These are phyloP conservation scores for Cheirogaleus medius DNA, from an alignment of 2,113 vertebrate genomes.

Conservation along the genomic window DNA sequence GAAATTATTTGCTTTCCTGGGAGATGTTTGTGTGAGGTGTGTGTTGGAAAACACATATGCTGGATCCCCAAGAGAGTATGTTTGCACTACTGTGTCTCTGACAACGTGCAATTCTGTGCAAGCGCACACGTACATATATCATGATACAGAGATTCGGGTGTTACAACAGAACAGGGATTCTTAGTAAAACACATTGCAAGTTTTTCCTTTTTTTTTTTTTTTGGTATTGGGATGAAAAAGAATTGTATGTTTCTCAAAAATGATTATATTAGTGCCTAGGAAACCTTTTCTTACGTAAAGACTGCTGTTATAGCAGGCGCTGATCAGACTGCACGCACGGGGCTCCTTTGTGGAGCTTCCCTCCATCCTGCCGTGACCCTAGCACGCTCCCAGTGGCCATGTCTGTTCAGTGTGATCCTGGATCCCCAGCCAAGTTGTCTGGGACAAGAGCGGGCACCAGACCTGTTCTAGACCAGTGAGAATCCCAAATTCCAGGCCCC, in stretches of 20 bases:
- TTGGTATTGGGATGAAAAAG: background rate
- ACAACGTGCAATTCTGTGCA: background rate
- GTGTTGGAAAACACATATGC: background rate
- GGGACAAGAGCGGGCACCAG: background rate
- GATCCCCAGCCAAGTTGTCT: background rate
- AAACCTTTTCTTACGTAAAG: background rate
- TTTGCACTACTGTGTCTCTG: background rate
- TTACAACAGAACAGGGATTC: background rate
- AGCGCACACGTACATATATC: accelerated
- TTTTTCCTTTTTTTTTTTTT: background rate
- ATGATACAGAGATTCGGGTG: background rate
- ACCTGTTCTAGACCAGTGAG: background rate
- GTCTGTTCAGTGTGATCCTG: background rate
- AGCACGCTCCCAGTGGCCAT: background rate
- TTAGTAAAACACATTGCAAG: background rate
- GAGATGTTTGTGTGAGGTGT: background rate
- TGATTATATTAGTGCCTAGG: background rate
- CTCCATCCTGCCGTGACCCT: background rate
- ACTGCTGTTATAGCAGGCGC: accelerated
- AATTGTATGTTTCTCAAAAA: slow-evolving; percentile 6
- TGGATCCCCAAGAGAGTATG: background rate
- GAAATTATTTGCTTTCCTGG: slow-evolving; percentile 41
- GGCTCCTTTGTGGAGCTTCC: background rate
- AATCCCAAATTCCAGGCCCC: background rate
- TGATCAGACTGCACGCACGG: accelerated